Conservation (phyloP, 2,113 vertebrate species). For the Alosa alosa region DNA sequence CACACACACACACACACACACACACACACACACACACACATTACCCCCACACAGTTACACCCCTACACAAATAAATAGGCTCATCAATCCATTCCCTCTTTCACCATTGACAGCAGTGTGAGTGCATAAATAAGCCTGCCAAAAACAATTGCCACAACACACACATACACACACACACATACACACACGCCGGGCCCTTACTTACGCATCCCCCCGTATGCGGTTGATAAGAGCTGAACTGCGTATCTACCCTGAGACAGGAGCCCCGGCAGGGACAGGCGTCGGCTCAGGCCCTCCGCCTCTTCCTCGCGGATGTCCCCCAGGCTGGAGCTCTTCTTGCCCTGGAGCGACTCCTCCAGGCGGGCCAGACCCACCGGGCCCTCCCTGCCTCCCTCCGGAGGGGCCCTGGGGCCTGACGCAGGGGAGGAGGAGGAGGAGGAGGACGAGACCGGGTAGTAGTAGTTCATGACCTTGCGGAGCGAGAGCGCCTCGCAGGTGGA, state of each 20-base stretch:
- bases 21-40: too few relatives aligned
- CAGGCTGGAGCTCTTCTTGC: constrained; percentile 95
- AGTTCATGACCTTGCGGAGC: constrained; percentile 93
- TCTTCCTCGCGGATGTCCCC: constrained; percentile 94
- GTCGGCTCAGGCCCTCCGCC: constrained; percentile 82
- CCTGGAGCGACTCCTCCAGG: constrained; percentile 84
- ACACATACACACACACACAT: constrained; percentile 19
- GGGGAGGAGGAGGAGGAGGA: neutral
- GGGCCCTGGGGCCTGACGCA: neutral
- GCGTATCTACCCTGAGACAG: constrained; percentile 91
- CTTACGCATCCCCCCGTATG: constrained; percentile 66
- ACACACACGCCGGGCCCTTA: constrained; percentile 40
- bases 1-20: neutral
- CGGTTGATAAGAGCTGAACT: constrained; percentile 67
- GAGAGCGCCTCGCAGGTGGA: constrained; percentile 94
- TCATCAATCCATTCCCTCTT: too few relatives aligned
- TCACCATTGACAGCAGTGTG: too few relatives aligned
- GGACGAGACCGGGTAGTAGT: constrained; percentile 57
- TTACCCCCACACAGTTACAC: too few relatives aligned
- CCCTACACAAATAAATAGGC: too few relatives aligned
- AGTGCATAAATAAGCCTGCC: neutral
- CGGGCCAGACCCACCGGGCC: constrained; percentile 79
- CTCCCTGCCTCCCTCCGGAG: constrained; percentile 56
- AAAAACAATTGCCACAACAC: neutral
- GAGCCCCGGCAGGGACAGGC: constrained; percentile 92